Conservation (phyloP, 2,113 vertebrate species). For the Oenanthe oenanthe region DNA sequence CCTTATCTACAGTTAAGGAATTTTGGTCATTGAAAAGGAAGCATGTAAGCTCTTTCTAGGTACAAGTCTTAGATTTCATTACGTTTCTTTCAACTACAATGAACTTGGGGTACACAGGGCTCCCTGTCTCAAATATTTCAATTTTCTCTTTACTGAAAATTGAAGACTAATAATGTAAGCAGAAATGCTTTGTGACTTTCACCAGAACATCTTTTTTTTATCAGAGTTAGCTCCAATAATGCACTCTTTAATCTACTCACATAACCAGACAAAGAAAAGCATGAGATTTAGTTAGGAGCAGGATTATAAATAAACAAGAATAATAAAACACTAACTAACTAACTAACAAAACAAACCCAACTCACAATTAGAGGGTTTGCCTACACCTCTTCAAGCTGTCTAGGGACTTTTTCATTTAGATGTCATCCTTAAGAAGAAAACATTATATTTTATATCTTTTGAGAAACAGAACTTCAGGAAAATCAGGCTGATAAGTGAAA, state of each 20-base stretch:
- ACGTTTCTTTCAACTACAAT: not conserved
- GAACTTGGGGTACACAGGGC: not conserved
- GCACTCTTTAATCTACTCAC: not conserved
- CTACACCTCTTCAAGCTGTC: not conserved
- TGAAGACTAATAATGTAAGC: not conserved
- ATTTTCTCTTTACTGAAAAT: not conserved
- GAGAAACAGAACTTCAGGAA: not conserved
- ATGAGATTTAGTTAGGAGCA: not conserved
- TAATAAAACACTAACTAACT: not conserved
- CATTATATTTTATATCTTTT: not conserved
- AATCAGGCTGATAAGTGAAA: not conserved
- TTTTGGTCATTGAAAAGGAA: not conserved
- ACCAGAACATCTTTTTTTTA: not conserved
- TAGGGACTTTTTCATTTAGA: not conserved
- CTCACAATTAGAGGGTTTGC: not conserved
- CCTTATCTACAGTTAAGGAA: not conserved
- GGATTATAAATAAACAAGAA: not conserved
- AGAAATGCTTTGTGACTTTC: not conserved
- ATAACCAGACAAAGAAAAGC: not conserved
- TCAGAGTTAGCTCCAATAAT: not conserved
- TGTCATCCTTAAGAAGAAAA: not conserved
- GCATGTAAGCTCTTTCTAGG: not conserved
- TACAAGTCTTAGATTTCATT: not conserved
- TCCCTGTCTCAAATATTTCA: not conserved
- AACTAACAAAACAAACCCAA: not conserved